Percentiles rank a stretch among this genome's conserved stretches.
These are phyloP conservation scores for Archaeoteleia sp. DNA, from an alignment of 2,888 invertebrate species.

Conservation along the genomic window DNA sequence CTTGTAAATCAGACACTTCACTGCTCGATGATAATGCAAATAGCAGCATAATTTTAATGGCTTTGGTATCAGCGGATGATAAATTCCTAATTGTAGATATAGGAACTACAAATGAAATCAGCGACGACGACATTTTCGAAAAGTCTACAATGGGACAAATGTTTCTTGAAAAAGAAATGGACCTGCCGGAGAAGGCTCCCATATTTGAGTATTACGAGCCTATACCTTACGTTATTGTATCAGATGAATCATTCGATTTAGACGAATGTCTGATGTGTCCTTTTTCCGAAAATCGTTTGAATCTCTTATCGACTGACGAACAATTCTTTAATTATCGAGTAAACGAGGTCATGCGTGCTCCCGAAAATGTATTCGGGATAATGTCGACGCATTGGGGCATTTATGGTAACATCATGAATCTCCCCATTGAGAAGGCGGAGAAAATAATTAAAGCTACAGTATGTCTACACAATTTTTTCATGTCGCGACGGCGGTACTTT, in stretches of 20 bases:
- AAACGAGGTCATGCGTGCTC: constrained; percentile 1
- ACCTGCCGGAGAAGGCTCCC: neutral
- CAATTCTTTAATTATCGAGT: constrained; percentile 9
- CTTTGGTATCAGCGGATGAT: constrained; percentile 8
- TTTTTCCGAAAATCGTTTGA: constrained; percentile 2
- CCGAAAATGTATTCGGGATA: constrained; percentile 27
- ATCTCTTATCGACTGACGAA: constrained; percentile 6
- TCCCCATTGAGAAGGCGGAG: neutral
- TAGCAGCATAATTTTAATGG: constrained; percentile 6
- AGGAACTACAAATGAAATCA: constrained; percentile 1
- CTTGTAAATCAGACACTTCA: neutral
- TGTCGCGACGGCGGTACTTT: constrained; percentile 10
- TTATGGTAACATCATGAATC: constrained; percentile 7
- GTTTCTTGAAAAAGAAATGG: constrained; percentile 12
- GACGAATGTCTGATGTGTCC: constrained; percentile 9
- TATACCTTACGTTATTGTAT: constrained; percentile 9
- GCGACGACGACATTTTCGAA: constrained; percentile 17
- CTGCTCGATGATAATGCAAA: neutral
- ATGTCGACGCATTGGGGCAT: constrained; percentile 15
- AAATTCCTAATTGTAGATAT: constrained; percentile 17
- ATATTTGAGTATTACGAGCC: neutral
- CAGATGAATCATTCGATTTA: constrained; percentile 9
- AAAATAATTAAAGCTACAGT: constrained; percentile 14
- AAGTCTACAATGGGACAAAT: constrained; percentile 14
- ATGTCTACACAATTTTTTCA: constrained; percentile 25